A percentile compares a stretch with the other conserved stretches of the same genome.
These are phyloP conservation scores for Nebria ingens DNA, from an alignment of 1,140 invertebrate genomes.

Conservation along the genomic window DNA sequence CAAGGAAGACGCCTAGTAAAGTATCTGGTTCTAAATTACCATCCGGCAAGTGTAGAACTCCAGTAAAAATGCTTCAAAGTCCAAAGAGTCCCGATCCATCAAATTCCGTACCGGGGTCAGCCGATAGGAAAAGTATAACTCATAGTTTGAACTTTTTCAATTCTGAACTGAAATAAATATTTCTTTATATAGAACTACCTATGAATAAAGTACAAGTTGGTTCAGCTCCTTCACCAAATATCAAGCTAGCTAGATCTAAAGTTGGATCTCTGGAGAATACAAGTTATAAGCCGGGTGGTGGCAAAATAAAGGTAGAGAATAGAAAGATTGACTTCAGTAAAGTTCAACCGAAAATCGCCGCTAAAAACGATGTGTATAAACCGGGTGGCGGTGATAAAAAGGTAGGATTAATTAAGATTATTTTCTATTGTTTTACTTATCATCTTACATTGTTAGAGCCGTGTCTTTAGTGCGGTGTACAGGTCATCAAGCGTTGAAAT, in stretches of 20 bases:
- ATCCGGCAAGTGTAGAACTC: constrained; percentile 28
- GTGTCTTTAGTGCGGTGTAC: background rate
- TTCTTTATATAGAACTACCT: constrained; percentile 53
- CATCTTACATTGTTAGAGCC: background rate
- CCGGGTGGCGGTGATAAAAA: constrained; percentile 88
- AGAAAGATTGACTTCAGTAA: constrained; percentile 77
- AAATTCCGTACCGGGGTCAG: constrained; percentile 36
- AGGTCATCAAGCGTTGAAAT: background rate
- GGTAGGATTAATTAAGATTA: constrained; percentile 48
- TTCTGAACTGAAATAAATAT: constrained; percentile 5
- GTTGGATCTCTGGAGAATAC: constrained; percentile 91
- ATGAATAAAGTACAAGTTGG: constrained; percentile 93
- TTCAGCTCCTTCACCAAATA: constrained; percentile 77
- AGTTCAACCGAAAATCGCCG: constrained; percentile 69
- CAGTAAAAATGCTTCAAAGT: constrained; percentile 42
- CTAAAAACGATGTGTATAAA: constrained; percentile 83
- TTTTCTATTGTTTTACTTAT: background rate
- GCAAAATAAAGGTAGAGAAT: constrained; percentile 79
- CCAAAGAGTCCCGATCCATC: constrained; percentile 53
- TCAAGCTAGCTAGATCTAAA: constrained; percentile 85
- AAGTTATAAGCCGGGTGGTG: constrained; percentile 82
- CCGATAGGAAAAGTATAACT: constrained; percentile 73
- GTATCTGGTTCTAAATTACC: constrained; percentile 36
- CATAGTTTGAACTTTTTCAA: constrained; percentile 19
- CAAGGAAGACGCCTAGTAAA: constrained; percentile 49